A percentile compares a stretch with the other conserved stretches of the same genome.
These are phyloP conservation scores for Chymomyza costata DNA, from an alignment of 1,140 invertebrate genomes.

Conservation along the genomic window DNA sequence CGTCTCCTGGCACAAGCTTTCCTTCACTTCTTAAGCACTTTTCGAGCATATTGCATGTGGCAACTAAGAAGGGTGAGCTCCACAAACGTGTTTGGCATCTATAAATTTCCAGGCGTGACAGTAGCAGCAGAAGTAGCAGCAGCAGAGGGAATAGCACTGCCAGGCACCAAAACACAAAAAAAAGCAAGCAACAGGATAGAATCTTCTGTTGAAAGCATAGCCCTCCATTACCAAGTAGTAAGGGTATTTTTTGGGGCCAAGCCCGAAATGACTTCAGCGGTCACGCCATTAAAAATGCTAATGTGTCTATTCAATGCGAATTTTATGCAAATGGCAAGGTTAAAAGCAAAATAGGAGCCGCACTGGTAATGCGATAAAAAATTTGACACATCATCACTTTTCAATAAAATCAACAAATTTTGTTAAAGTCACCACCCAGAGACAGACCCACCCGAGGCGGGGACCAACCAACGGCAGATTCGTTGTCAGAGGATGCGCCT, in stretches of 20 bases:
- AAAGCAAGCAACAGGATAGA: background rate
- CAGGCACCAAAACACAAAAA: background rate
- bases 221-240: too few relatives aligned
- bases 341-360: constrained; percentile 68
- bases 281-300: constrained; percentile 68
- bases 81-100: constrained; percentile 65
- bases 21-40: too few relatives aligned
- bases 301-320: constrained; percentile 69
- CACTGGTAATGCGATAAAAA: constrained; percentile 69
- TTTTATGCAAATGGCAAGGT: constrained; percentile 71
- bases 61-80: too few relatives aligned
- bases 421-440: constrained; percentile 62
- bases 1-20: too few relatives aligned
- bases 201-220: too few relatives aligned
- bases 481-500: constrained; percentile 58
- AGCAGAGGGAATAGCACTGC: too few relatives aligned
- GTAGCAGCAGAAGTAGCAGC: too few relatives aligned
- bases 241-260: too few relatives aligned
- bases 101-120: constrained; percentile 47
- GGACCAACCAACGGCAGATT: too few relatives aligned
- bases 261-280: constrained; percentile 46
- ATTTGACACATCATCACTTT: constrained; percentile 73
- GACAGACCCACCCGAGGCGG: background rate
- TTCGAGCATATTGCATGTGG: too few relatives aligned
- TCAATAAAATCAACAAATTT: constrained; percentile 73